phyloP scores from a whole-genome alignment of 2,797 vertebrate genomes.

The Hoplostethus atlanticus region DNA sequence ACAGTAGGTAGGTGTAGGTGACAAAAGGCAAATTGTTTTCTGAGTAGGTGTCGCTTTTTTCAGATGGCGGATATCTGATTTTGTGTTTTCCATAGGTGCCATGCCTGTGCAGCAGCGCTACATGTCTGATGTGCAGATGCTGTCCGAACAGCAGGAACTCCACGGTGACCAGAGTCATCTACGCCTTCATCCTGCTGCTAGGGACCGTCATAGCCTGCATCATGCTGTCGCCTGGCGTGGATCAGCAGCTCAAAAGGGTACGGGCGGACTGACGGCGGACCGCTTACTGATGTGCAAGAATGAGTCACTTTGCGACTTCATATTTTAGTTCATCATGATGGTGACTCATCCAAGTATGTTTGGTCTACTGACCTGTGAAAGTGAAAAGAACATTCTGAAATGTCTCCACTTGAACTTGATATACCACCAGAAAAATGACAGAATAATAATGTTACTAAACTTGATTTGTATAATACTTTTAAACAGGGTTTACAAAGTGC shows the following conservation, averaged over 20 bases:
- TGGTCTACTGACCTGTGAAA: no score
- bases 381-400: no score
- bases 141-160: conserved; percentile 91
- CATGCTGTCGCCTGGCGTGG: conserved; percentile 90
- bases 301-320: not conserved
- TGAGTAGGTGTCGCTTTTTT: not conserved
- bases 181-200: conserved; percentile 89
- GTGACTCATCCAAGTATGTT: not conserved
- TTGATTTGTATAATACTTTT: no score
- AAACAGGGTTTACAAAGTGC: no score
- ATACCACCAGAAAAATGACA: no score
- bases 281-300: not conserved
- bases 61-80: not conserved
- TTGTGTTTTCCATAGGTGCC: conserved; percentile 81
- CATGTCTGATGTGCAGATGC: conserved; percentile 90
- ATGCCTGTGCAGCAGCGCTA: conserved; percentile 89
- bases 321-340: not conserved
- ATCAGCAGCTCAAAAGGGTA: conserved; percentile 90
- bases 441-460: no score
- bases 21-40: no score
- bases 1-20: no score
- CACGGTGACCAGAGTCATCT: conserved; percentile 90
- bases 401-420: no score
- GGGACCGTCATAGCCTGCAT: conserved; percentile 88
- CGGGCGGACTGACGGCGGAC: not conserved